These are phyloP conservation scores for Macaca mulatta DNA, from an alignment of 2,113 vertebrate species.

Conservation along the genomic window DNA sequence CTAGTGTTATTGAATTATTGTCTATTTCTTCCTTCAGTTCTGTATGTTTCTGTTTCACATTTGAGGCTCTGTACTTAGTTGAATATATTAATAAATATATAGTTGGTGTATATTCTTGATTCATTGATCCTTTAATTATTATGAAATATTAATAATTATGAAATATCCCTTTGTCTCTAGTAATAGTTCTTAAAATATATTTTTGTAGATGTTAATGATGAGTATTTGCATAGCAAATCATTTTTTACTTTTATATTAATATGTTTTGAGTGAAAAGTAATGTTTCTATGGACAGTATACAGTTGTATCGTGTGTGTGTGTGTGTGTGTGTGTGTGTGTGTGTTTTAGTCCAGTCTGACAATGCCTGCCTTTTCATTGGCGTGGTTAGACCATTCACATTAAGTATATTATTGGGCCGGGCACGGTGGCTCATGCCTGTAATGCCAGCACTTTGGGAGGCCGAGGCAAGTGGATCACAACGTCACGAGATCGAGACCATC, in stretches of 20 bases:
- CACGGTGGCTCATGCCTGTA: too few relatives aligned
- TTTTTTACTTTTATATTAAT: background rate
- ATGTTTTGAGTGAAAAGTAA: background rate
- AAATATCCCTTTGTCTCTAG: background rate
- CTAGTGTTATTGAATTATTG: background rate
- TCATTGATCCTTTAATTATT: background rate
- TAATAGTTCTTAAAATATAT: background rate
- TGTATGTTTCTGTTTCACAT: background rate
- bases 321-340: background rate
- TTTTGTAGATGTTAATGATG: background rate
- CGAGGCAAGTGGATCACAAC: too few relatives aligned
- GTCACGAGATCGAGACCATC: too few relatives aligned
- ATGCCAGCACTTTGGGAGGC: too few relatives aligned
- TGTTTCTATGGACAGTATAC: background rate
- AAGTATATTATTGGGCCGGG: background rate
- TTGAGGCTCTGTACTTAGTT: background rate
- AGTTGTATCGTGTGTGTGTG: background rate
- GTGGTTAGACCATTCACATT: background rate
- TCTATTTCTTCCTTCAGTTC: background rate
- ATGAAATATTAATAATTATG: background rate
- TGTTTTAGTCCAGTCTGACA: background rate
- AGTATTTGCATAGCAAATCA: background rate
- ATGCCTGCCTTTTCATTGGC: background rate
- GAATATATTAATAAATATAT: background rate
- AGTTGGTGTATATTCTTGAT: background rate